A percentile compares a stretch with the other conserved stretches of the same genome.
These are phyloP conservation scores for Drosophila gunungcola DNA, from an alignment of 1,140 invertebrate genomes.

Conservation along the genomic window DNA sequence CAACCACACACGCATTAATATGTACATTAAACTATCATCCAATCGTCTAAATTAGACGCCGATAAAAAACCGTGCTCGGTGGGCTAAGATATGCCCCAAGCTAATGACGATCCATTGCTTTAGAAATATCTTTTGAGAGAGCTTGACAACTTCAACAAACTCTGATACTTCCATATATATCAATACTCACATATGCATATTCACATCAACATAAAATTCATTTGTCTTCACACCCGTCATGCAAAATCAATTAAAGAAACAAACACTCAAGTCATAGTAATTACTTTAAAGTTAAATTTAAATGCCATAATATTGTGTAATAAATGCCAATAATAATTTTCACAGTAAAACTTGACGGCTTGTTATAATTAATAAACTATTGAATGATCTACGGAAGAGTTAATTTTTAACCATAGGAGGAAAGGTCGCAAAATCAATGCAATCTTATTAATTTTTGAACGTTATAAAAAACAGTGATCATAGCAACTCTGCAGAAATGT, in stretches of 20 bases:
- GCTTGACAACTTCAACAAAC: slow-evolving; percentile 19
- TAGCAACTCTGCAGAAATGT: too few species aligned
- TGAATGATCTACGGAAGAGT: slow-evolving; percentile 24
- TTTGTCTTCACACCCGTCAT: slow-evolving; percentile 42
- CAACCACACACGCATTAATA: slow-evolving; percentile 19
- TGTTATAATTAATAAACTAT: slow-evolving; percentile 49
- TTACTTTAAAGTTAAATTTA: slow-evolving; percentile 76
- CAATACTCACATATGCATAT: slow-evolving; percentile 16
- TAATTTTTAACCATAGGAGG: not conserved
- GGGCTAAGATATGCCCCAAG: slow-evolving; percentile 3
- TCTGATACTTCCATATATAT: slow-evolving; percentile 32
- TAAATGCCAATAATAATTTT: slow-evolving; percentile 70
- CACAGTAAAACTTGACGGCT: slow-evolving; percentile 60
- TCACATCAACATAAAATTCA: slow-evolving; percentile 29
- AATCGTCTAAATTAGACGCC: slow-evolving; percentile 81
- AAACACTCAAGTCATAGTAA: slow-evolving; percentile 79
- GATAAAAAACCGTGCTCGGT: slow-evolving; percentile 45
- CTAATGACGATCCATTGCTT: slow-evolving; percentile 49
- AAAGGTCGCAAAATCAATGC: too few species aligned
- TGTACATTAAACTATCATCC: slow-evolving; percentile 57
- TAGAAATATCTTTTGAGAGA: slow-evolving; percentile 34
- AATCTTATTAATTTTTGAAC: too few species aligned
- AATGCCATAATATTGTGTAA: slow-evolving; percentile 67
- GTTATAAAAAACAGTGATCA: too few species aligned
- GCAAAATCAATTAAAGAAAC: slow-evolving; percentile 36